Evolutionary conservation across 2,888 invertebrate genomes (phyloP).

Genomic region (Neuroscelio doddi): DNA sequence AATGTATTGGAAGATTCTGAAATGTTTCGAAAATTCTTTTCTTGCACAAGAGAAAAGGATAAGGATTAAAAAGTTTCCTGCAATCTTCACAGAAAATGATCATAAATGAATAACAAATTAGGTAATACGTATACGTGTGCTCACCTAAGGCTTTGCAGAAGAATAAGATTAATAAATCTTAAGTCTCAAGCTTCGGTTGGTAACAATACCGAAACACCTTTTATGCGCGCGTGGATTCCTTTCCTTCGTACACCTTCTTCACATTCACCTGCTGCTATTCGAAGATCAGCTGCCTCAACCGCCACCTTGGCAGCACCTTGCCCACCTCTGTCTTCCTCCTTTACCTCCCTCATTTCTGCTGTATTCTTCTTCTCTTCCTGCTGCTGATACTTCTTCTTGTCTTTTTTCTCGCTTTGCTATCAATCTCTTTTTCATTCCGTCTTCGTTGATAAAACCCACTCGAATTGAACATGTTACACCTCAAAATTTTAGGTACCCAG

Average conservation of each 20-base stretch:
- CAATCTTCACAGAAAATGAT: conserved; percentile 7
- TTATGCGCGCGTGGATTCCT: conserved; percentile 62
- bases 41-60: neutral
- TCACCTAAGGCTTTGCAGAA: conserved; percentile 18
- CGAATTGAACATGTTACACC: conserved; percentile 24
- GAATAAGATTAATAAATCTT: conserved; percentile 57
- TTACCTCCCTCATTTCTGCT: conserved; percentile 48
- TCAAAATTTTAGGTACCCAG: too few relatives aligned
- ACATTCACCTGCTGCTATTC: conserved; percentile 71
- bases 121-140: conserved; percentile 2
- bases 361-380: conserved; percentile 37
- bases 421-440: conserved; percentile 28
- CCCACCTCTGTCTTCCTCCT: conserved; percentile 59
- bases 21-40: too few relatives aligned
- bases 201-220: conserved; percentile 70
- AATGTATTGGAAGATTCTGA: too few relatives aligned
- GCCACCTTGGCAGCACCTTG: conserved; percentile 70
- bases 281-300: conserved; percentile 70
- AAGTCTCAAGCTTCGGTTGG: conserved; percentile 55
- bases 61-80: neutral
- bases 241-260: conserved; percentile 57
- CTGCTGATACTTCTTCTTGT: conserved; percentile 30
- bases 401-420: conserved; percentile 25
- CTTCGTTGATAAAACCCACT: conserved; percentile 22
- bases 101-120: conserved; percentile 8